A percentile compares a stretch with the other conserved stretches of the same genome.
Conservation (phyloP, 2,888 invertebrate genomes). For the Nezara viridula region DNA sequence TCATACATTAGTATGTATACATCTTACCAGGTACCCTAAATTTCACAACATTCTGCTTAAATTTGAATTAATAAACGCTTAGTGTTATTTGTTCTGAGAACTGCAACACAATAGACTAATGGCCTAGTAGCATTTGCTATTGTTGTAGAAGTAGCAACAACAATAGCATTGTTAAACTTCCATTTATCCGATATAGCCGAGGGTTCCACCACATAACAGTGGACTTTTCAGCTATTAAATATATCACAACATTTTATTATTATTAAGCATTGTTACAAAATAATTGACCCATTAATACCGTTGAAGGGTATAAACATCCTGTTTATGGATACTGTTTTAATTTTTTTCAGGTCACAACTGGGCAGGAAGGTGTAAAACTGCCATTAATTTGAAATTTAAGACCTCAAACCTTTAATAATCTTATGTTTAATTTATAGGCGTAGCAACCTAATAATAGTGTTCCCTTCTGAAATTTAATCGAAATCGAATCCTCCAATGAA, state of each 20-base stretch:
- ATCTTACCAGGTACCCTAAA: no score
- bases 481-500: constrained; percentile 13
- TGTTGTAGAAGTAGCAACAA: neutral
- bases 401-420: neutral
- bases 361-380: constrained; percentile 8
- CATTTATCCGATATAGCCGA: neutral
- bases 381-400: neutral
- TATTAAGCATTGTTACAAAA: no score
- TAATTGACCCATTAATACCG: neutral
- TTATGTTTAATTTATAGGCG: neutral
- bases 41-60: neutral
- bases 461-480: constrained; percentile 5
- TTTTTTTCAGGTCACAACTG: neutral
- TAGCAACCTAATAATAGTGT: neutral
- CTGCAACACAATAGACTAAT: neutral
- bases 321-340: neutral
- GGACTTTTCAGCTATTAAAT: neutral
- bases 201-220: neutral
- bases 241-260: neutral
- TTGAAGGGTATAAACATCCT: neutral
- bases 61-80: neutral
- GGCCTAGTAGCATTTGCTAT: neutral
- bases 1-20: no score
- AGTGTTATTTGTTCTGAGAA: neutral
- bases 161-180: neutral